Conservation (phyloP, 2,888 invertebrate species). For the Cheilosia pagana region DNA sequence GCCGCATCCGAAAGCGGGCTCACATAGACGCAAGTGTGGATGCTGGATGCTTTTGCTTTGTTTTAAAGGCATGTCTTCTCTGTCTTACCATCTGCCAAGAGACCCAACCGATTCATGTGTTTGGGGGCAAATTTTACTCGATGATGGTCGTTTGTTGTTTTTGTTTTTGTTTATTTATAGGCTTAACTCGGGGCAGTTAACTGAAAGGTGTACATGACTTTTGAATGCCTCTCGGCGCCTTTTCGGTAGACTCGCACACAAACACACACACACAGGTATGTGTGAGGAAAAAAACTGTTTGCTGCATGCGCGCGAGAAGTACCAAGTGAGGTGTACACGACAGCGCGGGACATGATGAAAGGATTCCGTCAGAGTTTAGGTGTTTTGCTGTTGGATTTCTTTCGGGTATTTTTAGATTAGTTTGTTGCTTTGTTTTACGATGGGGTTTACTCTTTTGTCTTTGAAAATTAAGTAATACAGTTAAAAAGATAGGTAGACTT, state of each 20-base stretch:
- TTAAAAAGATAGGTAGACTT: too few relatives aligned
- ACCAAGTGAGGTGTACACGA: slow-evolving; percentile 76
- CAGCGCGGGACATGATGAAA: slow-evolving; percentile 79
- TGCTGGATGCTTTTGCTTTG: too few relatives aligned
- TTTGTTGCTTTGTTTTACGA: background rate
- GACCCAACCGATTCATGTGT: slow-evolving; percentile 31
- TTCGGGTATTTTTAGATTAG: slow-evolving; percentile 46
- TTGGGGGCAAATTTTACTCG: slow-evolving; percentile 14
- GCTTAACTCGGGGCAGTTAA: slow-evolving; percentile 47
- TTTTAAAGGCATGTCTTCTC: slow-evolving; percentile 24
- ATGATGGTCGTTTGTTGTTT: slow-evolving; percentile 41
- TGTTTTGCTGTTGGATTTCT: slow-evolving; percentile 27
- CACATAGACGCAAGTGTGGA: background rate
- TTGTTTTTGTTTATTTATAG: slow-evolving; percentile 36
- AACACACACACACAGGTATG: slow-evolving; percentile 63
- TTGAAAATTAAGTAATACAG: background rate
- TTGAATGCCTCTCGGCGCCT: slow-evolving; percentile 78
- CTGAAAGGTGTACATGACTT: slow-evolving; percentile 74
- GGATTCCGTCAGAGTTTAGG: slow-evolving; percentile 76
- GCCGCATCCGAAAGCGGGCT: background rate
- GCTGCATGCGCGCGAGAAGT: slow-evolving; percentile 55
- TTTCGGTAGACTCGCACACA: slow-evolving; percentile 72
- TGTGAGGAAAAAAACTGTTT: slow-evolving; percentile 55
- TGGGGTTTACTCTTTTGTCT: background rate
- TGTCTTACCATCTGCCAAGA: background rate